Evolutionary conservation across 1,140 invertebrate species (phyloP).

Genomic region (Rhyzopertha dominica): DNA sequence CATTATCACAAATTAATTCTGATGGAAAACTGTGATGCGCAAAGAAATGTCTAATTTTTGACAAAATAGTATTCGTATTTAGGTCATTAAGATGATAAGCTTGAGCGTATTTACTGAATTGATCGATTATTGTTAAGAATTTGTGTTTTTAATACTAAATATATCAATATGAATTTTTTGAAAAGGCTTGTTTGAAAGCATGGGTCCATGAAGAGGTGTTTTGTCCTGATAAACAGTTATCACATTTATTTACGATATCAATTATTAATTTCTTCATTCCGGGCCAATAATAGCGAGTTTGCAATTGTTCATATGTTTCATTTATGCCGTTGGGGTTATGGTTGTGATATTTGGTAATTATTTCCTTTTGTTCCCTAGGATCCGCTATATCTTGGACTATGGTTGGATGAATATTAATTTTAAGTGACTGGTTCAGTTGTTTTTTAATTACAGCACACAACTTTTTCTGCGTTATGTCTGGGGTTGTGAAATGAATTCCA

Average conservation of each 20-base stretch:
- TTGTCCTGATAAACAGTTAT: conserved; percentile 18
- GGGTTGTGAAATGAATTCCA: no score
- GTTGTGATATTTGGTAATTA: no score
- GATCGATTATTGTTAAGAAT: conserved; percentile 30
- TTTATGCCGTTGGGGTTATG: conserved; percentile 25
- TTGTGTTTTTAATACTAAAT: conserved; percentile 18
- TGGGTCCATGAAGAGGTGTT: conserved; percentile 12
- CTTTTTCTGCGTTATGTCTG: no score
- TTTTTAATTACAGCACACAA: no score
- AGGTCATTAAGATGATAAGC: conserved; percentile 18
- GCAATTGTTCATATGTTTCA: conserved; percentile 18
- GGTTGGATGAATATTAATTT: no score
- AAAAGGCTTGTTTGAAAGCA: conserved; percentile 23
- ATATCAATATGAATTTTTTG: conserved; percentile 28
- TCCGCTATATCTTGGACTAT: no score
- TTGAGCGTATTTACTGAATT: conserved; percentile 30
- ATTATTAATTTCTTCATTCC: conserved; percentile 22
- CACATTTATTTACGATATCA: conserved; percentile 23
- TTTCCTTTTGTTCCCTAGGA: no score
- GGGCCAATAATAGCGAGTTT: conserved; percentile 18
- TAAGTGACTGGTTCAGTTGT: no score
- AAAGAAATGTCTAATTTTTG: conserved; percentile 5
- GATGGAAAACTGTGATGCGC: conserved; percentile 6
- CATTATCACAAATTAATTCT: conserved; percentile 14
- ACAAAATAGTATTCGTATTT: conserved; percentile 19